A percentile compares a stretch with the other conserved stretches of the same genome.
phyloP scores from a whole-genome alignment of 2,113 vertebrate species.

The Ascaphus truei region DNA sequence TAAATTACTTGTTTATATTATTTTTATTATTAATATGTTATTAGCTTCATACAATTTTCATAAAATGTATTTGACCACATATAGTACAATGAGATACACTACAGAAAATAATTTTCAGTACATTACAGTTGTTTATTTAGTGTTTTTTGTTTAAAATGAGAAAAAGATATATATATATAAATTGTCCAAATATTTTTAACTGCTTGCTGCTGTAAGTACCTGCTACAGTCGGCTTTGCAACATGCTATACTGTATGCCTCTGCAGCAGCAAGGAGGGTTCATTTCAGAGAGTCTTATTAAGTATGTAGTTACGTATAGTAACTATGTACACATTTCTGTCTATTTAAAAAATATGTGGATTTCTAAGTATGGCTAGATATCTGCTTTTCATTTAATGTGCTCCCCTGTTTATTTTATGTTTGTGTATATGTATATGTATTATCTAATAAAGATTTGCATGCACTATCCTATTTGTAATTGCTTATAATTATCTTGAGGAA shows the following conservation, averaged over 20 bases:
- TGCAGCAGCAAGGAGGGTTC: constrained; percentile 36
- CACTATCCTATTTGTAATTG: constrained; percentile 57
- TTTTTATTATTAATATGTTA: too few relatives aligned
- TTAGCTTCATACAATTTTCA: too few relatives aligned
- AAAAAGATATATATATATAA: too few relatives aligned
- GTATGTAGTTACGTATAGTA: neutral
- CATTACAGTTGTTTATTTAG: too few relatives aligned
- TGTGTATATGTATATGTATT: constrained; percentile 54
- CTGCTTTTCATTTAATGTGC: constrained; percentile 38
- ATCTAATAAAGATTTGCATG: constrained; percentile 67
- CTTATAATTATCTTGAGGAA: constrained; percentile 50
- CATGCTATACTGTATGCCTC: constrained; percentile 33
- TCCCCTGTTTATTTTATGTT: constrained; percentile 43
- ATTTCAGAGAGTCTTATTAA: constrained; percentile 2
- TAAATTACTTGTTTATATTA: too few relatives aligned
- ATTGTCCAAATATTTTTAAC: neutral
- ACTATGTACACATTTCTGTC: neutral
- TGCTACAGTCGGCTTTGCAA: constrained; percentile 23
- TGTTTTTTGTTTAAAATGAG: too few relatives aligned
- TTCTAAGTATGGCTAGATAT: constrained; percentile 38
- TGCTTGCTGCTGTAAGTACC: constrained; percentile 13
- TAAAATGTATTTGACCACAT: too few relatives aligned
- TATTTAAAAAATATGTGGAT: constrained; percentile 41
- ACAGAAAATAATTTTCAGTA: too few relatives aligned
- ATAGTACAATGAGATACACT: too few relatives aligned